Percentiles rank a stretch among this genome's conserved stretches.
phyloP scores from a whole-genome alignment of 1,140 invertebrate genomes.

The Microplitis mediator region DNA sequence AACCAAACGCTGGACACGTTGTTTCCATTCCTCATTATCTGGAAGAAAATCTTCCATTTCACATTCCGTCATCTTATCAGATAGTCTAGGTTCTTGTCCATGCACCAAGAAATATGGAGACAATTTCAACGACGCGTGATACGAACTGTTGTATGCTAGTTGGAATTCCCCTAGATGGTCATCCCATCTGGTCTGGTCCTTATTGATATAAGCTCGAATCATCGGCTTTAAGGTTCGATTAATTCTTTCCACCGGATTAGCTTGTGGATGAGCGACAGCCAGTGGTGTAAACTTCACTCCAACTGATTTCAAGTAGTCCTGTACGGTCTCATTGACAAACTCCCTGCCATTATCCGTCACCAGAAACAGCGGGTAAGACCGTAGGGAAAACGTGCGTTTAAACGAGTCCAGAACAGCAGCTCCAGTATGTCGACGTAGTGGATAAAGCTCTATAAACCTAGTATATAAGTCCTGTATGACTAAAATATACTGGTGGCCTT shows the following conservation, averaged over 20 bases:
- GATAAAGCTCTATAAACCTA: conserved; percentile 22
- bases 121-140: no score
- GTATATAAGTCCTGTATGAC: conserved; percentile 28
- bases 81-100: no score
- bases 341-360: conserved; percentile 21
- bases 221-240: conserved; percentile 23
- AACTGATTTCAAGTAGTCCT: neutral
- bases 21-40: no score
- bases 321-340: conserved; percentile 8
- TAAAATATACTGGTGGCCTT: no score
- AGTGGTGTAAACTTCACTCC: neutral
- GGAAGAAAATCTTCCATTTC: no score
- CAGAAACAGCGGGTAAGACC: conserved; percentile 10
- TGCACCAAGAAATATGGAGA: no score
- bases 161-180: neutral
- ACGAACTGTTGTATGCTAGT: no score
- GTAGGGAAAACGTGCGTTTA: conserved; percentile 4
- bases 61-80: no score
- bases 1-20: no score
- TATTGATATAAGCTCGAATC: conserved; percentile 11
- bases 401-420: conserved; percentile 4
- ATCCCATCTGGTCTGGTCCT: conserved; percentile 9
- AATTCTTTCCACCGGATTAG: conserved; percentile 19
- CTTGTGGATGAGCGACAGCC: conserved; percentile 2
- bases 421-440: conserved; percentile 6